phyloP scores from a whole-genome alignment of 2,888 invertebrate genomes.

The Tipula confusa region DNA sequence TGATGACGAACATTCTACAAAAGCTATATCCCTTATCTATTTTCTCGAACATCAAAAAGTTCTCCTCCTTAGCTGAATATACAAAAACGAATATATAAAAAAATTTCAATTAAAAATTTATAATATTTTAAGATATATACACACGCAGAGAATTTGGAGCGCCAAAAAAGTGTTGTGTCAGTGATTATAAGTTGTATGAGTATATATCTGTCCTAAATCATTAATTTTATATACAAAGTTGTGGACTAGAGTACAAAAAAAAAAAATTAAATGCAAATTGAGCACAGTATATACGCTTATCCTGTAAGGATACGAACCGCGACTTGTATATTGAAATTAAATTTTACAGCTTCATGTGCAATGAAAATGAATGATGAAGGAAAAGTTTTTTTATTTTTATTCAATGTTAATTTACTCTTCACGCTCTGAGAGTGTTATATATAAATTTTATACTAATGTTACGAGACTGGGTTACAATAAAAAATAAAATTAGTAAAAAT shows the following conservation, averaged over 20 bases:
- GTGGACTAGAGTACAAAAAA: neutral
- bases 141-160: neutral
- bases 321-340: neutral
- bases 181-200: too few relatives aligned
- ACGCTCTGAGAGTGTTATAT: neutral
- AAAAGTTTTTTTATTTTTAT: neutral
- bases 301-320: neutral
- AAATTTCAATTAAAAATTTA: slow-evolving; percentile 16
- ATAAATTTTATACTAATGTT: too few relatives aligned
- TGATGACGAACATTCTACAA: neutral
- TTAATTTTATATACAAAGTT: neutral
- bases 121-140: neutral
- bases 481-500: neutral
- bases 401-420: neutral
- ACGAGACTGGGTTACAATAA: neutral
- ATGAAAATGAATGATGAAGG: neutral
- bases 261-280: neutral
- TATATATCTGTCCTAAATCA: neutral
- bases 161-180: neutral
- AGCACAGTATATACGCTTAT: neutral
- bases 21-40: neutral
- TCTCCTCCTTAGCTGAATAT: neutral
- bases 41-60: too few relatives aligned
- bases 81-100: neutral
- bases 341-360: neutral